Base-by-base conservation (phyloP, 2,888 invertebrate species). In the Macroteleia sp. region DNA sequence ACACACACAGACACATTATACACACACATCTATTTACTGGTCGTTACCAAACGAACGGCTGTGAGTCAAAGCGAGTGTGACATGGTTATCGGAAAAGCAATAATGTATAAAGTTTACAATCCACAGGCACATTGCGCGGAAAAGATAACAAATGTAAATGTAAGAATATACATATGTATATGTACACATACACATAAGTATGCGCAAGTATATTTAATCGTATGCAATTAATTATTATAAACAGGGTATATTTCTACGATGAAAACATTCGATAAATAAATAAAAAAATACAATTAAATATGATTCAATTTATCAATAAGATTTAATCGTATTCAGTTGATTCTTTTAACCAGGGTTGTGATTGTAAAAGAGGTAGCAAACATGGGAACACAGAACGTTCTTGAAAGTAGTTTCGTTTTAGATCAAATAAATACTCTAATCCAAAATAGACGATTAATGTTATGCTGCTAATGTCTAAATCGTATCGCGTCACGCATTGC, bases 41-140 rank as follows among this genome's bases (percentile, higher is more conserved):
- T 80, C 80, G 77, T 80, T 77, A 77, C 79, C 36, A 82, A 85
- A 81, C 82, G 80, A 83, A 85, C 84, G 86, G 83, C 81, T 82
- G 83, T 83, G 83, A 83, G 79, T 80, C 78, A 77, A 79, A 82
- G 80, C 80, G 75, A 85, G 83, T 85, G 85, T 83, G 86, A 89
- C 86, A 85, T 84, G 85, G 86, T 85, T 89, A 88, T 89, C 87
- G 89, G 89, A 86, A 87, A 91, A 90, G 90, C 91, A 90, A 91
- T 90, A 90, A 90, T 90, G 90, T 90, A 90, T 86, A 86, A 87
- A 91, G 87, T 89, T 89, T 89, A 88, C 83, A 89, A 87, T 85
- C 83, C 85, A 81, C 83, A 80, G 81, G 82, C 86, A 84, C 81
- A 82, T 84, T 85, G 86, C 83, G 82, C 76, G 75, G 73, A 30